Evolutionary conservation across 2,888 invertebrate species (phyloP).

Genomic region (Calephelis perditalis): DNA sequence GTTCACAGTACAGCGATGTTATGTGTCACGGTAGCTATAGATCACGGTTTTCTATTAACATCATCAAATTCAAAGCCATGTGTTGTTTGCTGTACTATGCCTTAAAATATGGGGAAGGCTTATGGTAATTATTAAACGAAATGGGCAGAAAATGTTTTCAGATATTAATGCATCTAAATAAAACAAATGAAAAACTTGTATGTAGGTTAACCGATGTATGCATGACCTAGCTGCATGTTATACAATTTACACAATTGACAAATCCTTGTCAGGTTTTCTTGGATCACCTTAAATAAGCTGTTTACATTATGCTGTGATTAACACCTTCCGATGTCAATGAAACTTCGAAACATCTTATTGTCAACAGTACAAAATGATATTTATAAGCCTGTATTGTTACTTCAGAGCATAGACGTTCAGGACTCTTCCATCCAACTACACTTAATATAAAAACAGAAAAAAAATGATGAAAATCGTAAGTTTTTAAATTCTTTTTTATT

Average conservation of each 20-base stretch:
- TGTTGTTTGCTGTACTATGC: too few relatives aligned
- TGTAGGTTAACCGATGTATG: slow-evolving; percentile 51
- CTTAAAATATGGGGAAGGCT: too few relatives aligned
- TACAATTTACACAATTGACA: slow-evolving; percentile 71
- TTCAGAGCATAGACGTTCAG: slow-evolving; percentile 58
- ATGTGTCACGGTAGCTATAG: too few relatives aligned
- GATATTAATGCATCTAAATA: too few relatives aligned
- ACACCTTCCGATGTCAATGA: slow-evolving; percentile 66
- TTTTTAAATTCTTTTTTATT: slow-evolving; percentile 24
- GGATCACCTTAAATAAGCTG: slow-evolving; percentile 70
- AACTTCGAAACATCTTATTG: slow-evolving; percentile 63
- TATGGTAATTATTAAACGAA: too few relatives aligned
- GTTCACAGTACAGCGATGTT: too few relatives aligned
- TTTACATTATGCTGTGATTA: slow-evolving; percentile 69
- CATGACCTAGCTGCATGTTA: slow-evolving; percentile 36
- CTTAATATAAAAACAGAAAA: slow-evolving; percentile 32
- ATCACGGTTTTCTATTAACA: too few relatives aligned
- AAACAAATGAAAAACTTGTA: slow-evolving; percentile 20
- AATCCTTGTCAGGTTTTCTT: slow-evolving; percentile 64
- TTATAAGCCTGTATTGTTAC: slow-evolving; percentile 55
- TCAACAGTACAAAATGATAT: slow-evolving; percentile 63
- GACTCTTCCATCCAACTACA: slow-evolving; percentile 50
- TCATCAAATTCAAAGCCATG: too few relatives aligned
- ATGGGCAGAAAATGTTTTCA: too few relatives aligned
- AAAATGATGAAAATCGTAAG: slow-evolving; percentile 72